Evolutionary conservation across 2,113 vertebrate species (phyloP).

Genomic region (Ceratotherium simum): DNA sequence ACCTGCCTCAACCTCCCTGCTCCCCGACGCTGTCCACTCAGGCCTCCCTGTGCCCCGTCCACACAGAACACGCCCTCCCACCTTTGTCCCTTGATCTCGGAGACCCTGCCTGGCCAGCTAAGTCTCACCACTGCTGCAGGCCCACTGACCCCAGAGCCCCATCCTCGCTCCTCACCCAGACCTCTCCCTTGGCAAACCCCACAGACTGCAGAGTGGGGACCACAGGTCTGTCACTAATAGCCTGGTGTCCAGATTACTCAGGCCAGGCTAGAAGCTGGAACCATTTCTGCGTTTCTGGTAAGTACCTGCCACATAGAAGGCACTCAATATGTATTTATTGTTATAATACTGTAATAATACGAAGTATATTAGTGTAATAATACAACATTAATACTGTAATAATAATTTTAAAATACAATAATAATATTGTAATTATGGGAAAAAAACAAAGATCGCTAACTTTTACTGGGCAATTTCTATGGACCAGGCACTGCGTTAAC

Average conservation of each 20-base stretch:
- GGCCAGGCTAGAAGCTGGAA: background rate
- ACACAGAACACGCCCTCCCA: background rate
- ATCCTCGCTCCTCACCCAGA: background rate
- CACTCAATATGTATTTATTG: background rate
- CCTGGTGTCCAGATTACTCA: background rate
- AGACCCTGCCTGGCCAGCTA: background rate
- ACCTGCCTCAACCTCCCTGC: background rate
- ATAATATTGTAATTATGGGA: background rate
- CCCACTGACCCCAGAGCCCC: too few relatives aligned
- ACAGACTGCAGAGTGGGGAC: background rate
- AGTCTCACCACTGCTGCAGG: background rate
- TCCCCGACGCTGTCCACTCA: background rate
- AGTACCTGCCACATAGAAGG: background rate
- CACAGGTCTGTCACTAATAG: background rate
- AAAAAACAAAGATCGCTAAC: background rate
- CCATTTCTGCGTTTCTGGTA: background rate
- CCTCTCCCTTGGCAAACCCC: background rate
- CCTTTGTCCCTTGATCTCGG: background rate
- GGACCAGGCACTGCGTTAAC: background rate
- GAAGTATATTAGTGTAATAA: background rate
- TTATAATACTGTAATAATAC: background rate
- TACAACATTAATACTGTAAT: background rate
- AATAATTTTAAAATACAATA: background rate
- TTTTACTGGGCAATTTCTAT: background rate
- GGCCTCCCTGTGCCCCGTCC: background rate